Base-by-base conservation (phyloP, 2,113 vertebrate species). In the Danionella cerebrum region DNA sequence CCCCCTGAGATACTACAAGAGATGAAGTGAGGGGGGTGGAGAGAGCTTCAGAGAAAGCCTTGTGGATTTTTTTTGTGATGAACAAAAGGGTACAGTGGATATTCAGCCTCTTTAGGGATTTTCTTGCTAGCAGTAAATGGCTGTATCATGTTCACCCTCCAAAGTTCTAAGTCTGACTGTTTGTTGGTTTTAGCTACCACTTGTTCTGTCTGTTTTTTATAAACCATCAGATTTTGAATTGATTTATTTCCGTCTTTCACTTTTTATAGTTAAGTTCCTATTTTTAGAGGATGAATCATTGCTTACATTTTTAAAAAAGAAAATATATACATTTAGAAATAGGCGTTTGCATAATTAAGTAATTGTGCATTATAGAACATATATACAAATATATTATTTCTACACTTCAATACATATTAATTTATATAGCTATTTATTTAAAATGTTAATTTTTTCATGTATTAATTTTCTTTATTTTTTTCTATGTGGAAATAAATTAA, bases 1-100 rank as follows among this genome's bases (percentile, higher is more conserved):
- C 73, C 0, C 57, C 80, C 75, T 77, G 72, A 86, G 84, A 89
- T 77, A 79, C 80, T 69, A 72, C 82, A 73, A 67, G 79, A 25
- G 76, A 73, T 62, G 54, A 65, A 58, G 58, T 36, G 58, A 72
- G 71, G 67, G 67, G 68, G 72, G 73, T 38, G 47, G 74, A 33
- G 35, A 47, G 67, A 73, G 55, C 58, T 24, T 64, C 45, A 16
- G 41, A 12, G 42, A 42, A 16, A 6, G 5, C 29, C 5, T 33
- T 33, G n/a, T 65, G 62, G 63, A 14, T 67, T 18, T 68, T 58
- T 74, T 65, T 70, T 47, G 42, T 29, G 22, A 39, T 31, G 42
- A 78, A 84, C 80, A 86, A 77, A 81, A 79, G 73, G 36, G 27
- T 9, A 76, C 22, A 69, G 76, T 68, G 44, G 73, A 54, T 79